Evolutionary conservation across 2,888 invertebrate species (phyloP).

Genomic region (Polyommatus iphigenia): DNA sequence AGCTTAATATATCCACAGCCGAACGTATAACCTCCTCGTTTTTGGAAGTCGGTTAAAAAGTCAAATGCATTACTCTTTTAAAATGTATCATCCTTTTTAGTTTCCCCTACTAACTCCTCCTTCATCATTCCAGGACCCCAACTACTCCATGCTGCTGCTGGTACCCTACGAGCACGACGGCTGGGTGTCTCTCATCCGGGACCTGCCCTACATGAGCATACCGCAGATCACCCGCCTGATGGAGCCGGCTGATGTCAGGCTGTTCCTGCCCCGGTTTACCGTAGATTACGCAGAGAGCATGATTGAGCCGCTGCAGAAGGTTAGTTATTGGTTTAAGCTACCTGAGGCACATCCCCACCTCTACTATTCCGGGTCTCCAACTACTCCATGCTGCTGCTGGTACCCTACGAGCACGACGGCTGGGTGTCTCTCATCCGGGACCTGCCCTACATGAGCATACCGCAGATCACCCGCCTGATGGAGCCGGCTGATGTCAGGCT

Average conservation of each 20-base stretch:
- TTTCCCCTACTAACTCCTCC: too few relatives aligned
- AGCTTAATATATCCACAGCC: too few relatives aligned
- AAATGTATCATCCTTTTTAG: too few relatives aligned
- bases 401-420: conserved; percentile 78
- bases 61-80: too few relatives aligned
- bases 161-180: conserved; percentile 79
- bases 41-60: too few relatives aligned
- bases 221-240: conserved; percentile 67
- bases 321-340: too few relatives aligned
- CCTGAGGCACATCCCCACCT: too few relatives aligned
- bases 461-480: conserved; percentile 67
- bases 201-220: conserved; percentile 79
- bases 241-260: conserved; percentile 70
- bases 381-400: conserved; percentile 82
- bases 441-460: conserved; percentile 76
- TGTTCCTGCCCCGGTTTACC: conserved; percentile 82
- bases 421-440: conserved; percentile 75
- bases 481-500: conserved; percentile 74
- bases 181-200: conserved; percentile 71
- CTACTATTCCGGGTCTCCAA: conserved; percentile 73
- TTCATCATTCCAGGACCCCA: conserved; percentile 71
- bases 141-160: conserved; percentile 82
- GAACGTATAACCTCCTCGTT: too few relatives aligned
- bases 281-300: conserved; percentile 80
- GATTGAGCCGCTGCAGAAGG: conserved; percentile 66